These are phyloP conservation scores for Bradynema listronoti DNA, from an alignment of 1,140 invertebrate genomes.

Conservation along the genomic window DNA sequence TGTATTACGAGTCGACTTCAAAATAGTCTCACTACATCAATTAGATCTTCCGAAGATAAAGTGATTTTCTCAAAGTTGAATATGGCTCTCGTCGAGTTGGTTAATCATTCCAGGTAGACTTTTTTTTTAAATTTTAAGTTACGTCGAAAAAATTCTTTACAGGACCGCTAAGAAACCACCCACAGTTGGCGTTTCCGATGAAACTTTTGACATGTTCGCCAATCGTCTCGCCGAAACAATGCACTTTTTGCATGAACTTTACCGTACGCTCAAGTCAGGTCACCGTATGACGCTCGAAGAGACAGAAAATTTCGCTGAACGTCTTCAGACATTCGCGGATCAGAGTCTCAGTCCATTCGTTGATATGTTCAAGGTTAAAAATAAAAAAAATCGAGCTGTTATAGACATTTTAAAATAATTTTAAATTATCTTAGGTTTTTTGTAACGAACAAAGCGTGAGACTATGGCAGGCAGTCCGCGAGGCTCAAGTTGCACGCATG, in stretches of 20 bases:
- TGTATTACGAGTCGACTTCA: slow-evolving; percentile 54
- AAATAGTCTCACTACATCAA: slow-evolving; percentile 28
- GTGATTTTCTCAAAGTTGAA: slow-evolving; percentile 53
- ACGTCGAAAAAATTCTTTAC: slow-evolving; percentile 1
- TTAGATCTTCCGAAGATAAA: slow-evolving; percentile 45
- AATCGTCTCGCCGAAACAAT: slow-evolving; percentile 31
- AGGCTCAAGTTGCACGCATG: slow-evolving; percentile 47
- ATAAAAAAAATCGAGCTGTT: too few species aligned
- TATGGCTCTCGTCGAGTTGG: slow-evolving; percentile 50
- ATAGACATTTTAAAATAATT: too few species aligned
- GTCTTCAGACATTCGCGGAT: slow-evolving; percentile 36
- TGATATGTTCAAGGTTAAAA: slow-evolving; percentile 54
- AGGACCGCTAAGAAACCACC: slow-evolving; percentile 36
- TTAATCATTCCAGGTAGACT: slow-evolving; percentile 43
- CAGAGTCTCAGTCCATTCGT: slow-evolving; percentile 49
- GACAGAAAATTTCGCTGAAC: slow-evolving; percentile 20
- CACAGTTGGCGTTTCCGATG: slow-evolving; percentile 26
- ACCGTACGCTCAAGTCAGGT: slow-evolving; percentile 30
- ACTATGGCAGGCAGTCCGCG: slow-evolving; percentile 47
- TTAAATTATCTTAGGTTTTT: slow-evolving; percentile 48
- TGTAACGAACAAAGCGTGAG: slow-evolving; percentile 49
- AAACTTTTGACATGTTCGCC: slow-evolving; percentile 29
- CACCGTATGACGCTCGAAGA: slow-evolving; percentile 34
- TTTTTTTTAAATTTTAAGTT: neutral
- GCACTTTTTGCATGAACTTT: slow-evolving; percentile 33